Evolutionary conservation across 1,140 invertebrate genomes (phyloP).

Genomic region (Parasteatoda tepidariorum): DNA sequence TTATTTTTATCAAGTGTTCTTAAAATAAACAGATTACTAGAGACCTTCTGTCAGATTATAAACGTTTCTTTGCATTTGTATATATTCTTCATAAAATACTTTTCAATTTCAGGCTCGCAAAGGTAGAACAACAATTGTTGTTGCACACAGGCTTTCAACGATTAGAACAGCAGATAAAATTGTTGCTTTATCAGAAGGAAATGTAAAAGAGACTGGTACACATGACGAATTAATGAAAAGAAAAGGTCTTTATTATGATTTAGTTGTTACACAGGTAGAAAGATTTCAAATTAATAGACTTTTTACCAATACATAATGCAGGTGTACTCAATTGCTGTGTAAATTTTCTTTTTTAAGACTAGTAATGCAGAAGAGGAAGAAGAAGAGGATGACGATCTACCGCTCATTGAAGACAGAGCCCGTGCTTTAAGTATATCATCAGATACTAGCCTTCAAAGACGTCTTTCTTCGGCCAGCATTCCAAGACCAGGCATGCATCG

Average conservation of each 20-base stretch:
- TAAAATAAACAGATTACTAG: no score
- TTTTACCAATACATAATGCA: no score
- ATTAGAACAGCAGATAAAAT: constrained; percentile 95
- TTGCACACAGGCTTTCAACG: constrained; percentile 90
- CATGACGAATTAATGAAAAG: constrained; percentile 78
- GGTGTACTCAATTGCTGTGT: no score
- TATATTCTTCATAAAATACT: no score
- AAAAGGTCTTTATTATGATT: constrained; percentile 59
- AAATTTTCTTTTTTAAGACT: background rate
- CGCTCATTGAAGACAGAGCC: background rate
- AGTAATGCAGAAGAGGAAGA: constrained; percentile 1
- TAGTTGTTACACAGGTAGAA: constrained; percentile 54
- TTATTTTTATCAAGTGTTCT: no score
- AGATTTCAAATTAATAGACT: background rate
- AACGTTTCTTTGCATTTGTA: no score
- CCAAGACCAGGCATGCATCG: background rate
- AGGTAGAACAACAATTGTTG: constrained; percentile 90
- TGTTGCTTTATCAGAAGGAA: constrained; percentile 87
- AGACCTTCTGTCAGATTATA: no score
- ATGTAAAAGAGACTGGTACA: constrained; percentile 89
- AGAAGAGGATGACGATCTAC: constrained; percentile 3
- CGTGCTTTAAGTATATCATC: constrained; percentile 8
- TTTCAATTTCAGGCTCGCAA: constrained; percentile 66
- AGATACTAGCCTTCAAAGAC: background rate
- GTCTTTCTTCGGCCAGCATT: background rate